Conservation (phyloP, 2,797 vertebrate species). For the Naso thynnoides region DNA sequence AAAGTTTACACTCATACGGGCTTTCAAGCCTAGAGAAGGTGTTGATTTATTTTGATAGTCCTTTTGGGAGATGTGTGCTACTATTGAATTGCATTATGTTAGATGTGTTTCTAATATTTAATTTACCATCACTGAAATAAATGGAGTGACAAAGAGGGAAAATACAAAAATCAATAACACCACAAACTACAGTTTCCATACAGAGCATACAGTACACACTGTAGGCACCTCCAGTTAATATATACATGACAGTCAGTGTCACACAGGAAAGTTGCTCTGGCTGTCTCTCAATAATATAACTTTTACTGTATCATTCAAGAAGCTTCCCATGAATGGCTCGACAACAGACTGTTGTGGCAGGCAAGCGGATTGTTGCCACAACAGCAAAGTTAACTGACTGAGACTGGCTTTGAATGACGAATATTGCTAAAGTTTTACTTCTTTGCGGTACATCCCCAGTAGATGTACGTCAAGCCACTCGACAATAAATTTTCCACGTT, state of each 20-base stretch:
- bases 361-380: slow-evolving; percentile 13
- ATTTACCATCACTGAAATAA: neutral
- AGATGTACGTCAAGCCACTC: rapidly evolving
- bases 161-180: neutral
- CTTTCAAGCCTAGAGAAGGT: no score
- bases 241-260: slow-evolving; percentile 1
- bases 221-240: neutral
- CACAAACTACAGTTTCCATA: neutral
- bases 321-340: slow-evolving; percentile 66
- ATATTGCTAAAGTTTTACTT: neutral
- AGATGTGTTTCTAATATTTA: neutral
- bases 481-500: neutral
- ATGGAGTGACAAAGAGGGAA: neutral
- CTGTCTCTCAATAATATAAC: slow-evolving; percentile 39
- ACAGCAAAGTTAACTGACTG: slow-evolving; percentile 21
- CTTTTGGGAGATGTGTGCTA: neutral
- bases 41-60: neutral
- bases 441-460: neutral
- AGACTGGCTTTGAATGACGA: neutral
- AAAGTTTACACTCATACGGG: neutral
- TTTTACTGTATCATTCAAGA: slow-evolving; percentile 72
- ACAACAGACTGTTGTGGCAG: slow-evolving; percentile 52
- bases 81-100: neutral
- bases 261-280: slow-evolving; percentile 34
- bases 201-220: neutral